phyloP scores from a whole-genome alignment of 2,113 vertebrate genomes.

The Athene cunicularia region DNA sequence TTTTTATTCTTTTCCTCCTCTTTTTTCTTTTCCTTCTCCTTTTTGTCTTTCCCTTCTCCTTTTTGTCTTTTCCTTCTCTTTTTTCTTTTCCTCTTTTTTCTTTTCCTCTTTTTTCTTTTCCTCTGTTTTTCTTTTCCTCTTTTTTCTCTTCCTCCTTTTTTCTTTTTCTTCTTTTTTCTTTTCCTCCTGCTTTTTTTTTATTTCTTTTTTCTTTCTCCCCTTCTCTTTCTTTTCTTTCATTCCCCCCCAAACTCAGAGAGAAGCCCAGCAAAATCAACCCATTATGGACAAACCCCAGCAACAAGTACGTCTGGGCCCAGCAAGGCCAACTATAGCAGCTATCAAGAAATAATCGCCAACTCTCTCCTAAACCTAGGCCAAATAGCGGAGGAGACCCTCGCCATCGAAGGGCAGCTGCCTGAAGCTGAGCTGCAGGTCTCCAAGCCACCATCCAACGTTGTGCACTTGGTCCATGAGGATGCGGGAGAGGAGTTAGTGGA shows the following conservation, averaged over 20 bases:
- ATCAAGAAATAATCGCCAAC: constrained; percentile 86
- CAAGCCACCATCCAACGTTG: not conserved
- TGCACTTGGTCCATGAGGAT: constrained; percentile 67
- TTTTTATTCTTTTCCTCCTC: not conserved
- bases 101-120: not conserved
- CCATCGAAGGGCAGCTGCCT: constrained; percentile 57
- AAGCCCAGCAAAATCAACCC: constrained; percentile 50
- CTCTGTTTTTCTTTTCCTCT: too few relatives aligned
- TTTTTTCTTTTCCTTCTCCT: too few relatives aligned
- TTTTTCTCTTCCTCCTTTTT: too few relatives aligned
- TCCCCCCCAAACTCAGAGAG: constrained; percentile 4
- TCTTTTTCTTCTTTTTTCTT: not conserved
- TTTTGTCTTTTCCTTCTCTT: not conserved
- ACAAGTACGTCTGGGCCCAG: constrained; percentile 38
- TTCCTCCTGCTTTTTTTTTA: too few relatives aligned
- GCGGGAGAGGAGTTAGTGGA: constrained; percentile 63
- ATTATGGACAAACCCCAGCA: constrained; percentile 43
- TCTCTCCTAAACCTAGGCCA: constrained; percentile 89
- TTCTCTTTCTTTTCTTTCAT: not conserved
- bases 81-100: rapidly evolving
- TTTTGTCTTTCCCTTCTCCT: too few relatives aligned
- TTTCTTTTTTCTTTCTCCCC: rapidly evolving
- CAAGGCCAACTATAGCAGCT: constrained; percentile 80
- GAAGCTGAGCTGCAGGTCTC: constrained; percentile 54
- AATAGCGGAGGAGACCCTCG: constrained; percentile 74